These are phyloP conservation scores for Acyrthosiphon pisum DNA, from an alignment of 1,140 invertebrate species.

Conservation along the genomic window DNA sequence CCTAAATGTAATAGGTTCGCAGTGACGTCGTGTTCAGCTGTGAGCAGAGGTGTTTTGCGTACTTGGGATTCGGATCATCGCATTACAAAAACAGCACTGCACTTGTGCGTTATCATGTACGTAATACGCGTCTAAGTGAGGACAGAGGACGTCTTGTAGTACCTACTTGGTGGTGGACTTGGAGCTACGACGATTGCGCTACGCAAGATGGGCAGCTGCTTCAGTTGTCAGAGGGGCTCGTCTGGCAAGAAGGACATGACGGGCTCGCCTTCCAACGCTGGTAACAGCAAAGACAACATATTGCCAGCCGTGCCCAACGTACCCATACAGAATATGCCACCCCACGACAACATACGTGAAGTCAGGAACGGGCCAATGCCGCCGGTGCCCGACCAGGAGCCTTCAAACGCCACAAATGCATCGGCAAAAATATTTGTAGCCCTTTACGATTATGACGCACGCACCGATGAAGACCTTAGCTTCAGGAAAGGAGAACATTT, in stretches of 20 bases:
- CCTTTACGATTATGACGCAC: conserved; percentile 97
- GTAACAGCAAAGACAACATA: conserved; percentile 59
- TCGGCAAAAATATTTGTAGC: conserved; percentile 90
- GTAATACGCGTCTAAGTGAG: background rate
- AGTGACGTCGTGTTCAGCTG: background rate
- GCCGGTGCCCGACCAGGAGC: conserved; percentile 61
- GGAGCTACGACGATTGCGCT: background rate
- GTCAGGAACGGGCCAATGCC: conserved; percentile 61
- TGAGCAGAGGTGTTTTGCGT: background rate
- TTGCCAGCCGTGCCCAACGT: conserved; percentile 59
- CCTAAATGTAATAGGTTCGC: background rate
- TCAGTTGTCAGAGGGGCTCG: conserved; percentile 60
- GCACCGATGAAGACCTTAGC: conserved; percentile 97
- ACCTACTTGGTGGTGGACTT: background rate
- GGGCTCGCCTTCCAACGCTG: conserved; percentile 55
- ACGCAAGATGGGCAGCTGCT: conserved; percentile 61
- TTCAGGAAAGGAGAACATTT: conserved; percentile 98
- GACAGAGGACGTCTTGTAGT: background rate
- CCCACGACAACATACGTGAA: conserved; percentile 59
- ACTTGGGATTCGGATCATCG: background rate
- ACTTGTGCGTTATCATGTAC: conserved; percentile 20
- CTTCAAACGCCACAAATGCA: conserved; percentile 52
- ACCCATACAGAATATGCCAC: conserved; percentile 59
- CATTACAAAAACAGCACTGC: background rate
- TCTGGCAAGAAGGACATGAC: conserved; percentile 60